Percentiles rank a stretch among this genome's conserved stretches.
phyloP scores from a whole-genome alignment of 1,140 invertebrate species.

The Hyphantria cunea region DNA sequence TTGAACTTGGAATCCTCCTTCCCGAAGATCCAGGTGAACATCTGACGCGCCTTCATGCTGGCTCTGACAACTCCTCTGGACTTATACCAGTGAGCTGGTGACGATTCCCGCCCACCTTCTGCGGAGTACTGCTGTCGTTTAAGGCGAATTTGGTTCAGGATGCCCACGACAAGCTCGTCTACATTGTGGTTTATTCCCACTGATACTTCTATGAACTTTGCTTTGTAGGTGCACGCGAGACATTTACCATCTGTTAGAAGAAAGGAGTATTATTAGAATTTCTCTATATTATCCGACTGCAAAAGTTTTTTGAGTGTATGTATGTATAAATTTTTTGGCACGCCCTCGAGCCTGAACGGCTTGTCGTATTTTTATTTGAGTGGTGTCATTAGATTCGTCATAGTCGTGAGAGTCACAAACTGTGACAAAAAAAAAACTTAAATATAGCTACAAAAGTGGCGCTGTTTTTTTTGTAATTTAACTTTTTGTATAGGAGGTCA shows the following conservation, averaged over 20 bases:
- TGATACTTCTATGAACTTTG: conserved; percentile 94
- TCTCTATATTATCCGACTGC: no score
- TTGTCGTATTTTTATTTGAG: no score
- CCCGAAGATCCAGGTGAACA: conserved; percentile 94
- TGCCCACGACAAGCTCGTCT: conserved; percentile 91
- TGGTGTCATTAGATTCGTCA: no score
- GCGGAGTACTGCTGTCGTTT: conserved; percentile 86
- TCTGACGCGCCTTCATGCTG: conserved; percentile 93
- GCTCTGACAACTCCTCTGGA: conserved; percentile 90
- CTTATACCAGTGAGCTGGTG: conserved; percentile 90
- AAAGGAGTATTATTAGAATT: conserved; percentile 23
- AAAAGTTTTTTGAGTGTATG: no score
- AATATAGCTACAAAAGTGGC: no score
- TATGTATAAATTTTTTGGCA: no score
- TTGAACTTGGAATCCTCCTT: conserved; percentile 95
- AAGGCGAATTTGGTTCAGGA: conserved; percentile 88
- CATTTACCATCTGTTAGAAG: conserved; percentile 91
- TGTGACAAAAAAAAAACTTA: no score
- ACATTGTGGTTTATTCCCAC: conserved; percentile 96
- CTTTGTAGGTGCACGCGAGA: conserved; percentile 91
- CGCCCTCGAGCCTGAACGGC: no score
- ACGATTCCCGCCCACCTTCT: conserved; percentile 82
- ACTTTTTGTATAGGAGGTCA: no score
- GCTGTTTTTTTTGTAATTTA: no score
- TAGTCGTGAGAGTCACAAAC: no score